These are phyloP conservation scores for Galaxias olidus DNA, from an alignment of 2,797 vertebrate genomes.

Conservation along the genomic window DNA sequence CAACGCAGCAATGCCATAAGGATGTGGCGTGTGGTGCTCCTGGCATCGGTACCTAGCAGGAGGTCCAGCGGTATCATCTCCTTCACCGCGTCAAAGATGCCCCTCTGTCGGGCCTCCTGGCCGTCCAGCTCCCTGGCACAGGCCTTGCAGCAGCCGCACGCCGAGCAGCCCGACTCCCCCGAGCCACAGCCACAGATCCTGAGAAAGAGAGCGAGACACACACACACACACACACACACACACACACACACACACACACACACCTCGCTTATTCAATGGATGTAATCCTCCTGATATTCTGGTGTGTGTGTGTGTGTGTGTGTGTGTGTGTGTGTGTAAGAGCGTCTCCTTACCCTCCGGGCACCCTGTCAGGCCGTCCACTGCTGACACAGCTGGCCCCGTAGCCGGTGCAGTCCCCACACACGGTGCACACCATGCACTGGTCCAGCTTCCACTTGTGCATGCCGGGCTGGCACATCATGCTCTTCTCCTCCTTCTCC, in stretches of 20 bases:
- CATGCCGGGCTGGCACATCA: slow-evolving; percentile 99
- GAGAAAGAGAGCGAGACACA: slow-evolving; percentile 20
- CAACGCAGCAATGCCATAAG: not conserved
- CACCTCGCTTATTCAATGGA: not conserved
- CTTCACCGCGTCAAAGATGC: slow-evolving; percentile 98
- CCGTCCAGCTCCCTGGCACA: slow-evolving; percentile 97
- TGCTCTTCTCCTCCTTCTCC: slow-evolving; percentile 97
- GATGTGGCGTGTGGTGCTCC: slow-evolving; percentile 11
- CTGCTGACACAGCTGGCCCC: slow-evolving; percentile 98
- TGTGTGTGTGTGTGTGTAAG: slow-evolving; percentile 5
- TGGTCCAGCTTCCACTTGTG: slow-evolving; percentile 99
- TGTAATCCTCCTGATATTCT: not conserved
- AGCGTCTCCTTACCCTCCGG: slow-evolving; percentile 86
- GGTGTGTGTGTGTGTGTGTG: not conserved
- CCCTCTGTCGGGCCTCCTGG: slow-evolving; percentile 95
- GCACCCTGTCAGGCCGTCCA: slow-evolving; percentile 93
- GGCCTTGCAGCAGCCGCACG: slow-evolving; percentile 97
- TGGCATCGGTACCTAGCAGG: slow-evolving; percentile 84
- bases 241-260: not conserved
- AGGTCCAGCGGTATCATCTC: slow-evolving; percentile 99
- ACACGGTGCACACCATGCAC: slow-evolving; percentile 99
- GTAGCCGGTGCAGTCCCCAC: slow-evolving; percentile 97
- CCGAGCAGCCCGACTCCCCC: slow-evolving; percentile 96
- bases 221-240: slow-evolving; percentile 18
- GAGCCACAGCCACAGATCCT: slow-evolving; percentile 99